A percentile compares a stretch with the other conserved stretches of the same genome.
These are phyloP conservation scores for Drosophila ambigua DNA, from an alignment of 1,140 invertebrate species.

Conservation along the genomic window DNA sequence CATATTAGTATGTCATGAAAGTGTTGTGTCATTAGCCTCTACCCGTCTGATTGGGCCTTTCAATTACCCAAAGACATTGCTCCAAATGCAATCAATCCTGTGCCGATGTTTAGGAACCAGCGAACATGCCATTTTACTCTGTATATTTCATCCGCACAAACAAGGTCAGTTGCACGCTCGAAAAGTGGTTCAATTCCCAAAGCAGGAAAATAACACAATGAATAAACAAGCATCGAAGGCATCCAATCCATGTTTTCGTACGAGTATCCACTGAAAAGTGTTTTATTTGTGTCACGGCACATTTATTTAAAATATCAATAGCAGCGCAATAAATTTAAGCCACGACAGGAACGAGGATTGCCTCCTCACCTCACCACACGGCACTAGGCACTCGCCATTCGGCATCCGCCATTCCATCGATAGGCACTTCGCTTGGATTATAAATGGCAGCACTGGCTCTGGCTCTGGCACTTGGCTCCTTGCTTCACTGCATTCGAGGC, in stretches of 20 bases:
- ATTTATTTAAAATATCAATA: conserved; percentile 49
- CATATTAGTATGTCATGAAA: no score
- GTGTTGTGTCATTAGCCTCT: no score
- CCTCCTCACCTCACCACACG: no score
- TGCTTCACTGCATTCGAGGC: no score
- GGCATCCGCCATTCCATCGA: no score
- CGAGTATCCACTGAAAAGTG: conserved; percentile 6
- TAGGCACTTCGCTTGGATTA: no score
- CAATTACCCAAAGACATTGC: conserved; percentile 15
- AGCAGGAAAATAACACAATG: conserved; percentile 27
- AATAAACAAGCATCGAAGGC: conserved; percentile 8
- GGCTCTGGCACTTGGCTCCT: no score
- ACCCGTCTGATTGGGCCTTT: background rate
- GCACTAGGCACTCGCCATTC: no score
- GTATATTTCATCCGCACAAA: conserved; percentile 1
- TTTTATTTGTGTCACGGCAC: conserved; percentile 41
- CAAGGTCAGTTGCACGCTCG: conserved; percentile 47
- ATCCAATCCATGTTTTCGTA: conserved; percentile 5
- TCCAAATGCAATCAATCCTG: background rate
- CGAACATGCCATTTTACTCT: background rate
- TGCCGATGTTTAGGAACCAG: conserved; percentile 6
- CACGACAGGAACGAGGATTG: background rate
- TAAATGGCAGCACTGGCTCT: no score
- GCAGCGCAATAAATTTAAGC: conserved; percentile 35
- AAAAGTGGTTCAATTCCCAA: conserved; percentile 42